These are phyloP conservation scores for Diogma glabrata DNA, from an alignment of 2,888 invertebrate genomes.

Conservation along the genomic window DNA sequence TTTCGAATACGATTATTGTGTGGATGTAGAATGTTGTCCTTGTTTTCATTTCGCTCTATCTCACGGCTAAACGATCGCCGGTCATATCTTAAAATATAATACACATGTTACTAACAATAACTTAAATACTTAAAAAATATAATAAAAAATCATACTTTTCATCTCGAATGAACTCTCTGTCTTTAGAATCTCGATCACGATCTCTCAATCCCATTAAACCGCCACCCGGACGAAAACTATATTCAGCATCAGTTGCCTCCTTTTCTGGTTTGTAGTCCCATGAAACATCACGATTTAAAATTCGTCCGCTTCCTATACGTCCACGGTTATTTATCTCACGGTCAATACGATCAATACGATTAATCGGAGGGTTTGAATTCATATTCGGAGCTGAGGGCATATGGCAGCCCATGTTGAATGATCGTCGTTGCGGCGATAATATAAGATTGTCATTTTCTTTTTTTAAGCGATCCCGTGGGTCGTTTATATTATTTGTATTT, in stretches of 20 bases:
- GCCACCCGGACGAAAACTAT: conserved; percentile 25
- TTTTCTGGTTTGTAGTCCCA: conserved; percentile 38
- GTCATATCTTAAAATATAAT: too few species aligned
- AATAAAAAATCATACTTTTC: too few species aligned
- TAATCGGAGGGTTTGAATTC: not conserved
- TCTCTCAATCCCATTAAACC: conserved; percentile 16
- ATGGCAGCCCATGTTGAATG: conserved; percentile 79
- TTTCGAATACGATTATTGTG: conserved; percentile 15
- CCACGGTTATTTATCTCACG: conserved; percentile 30
- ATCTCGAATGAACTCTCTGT: conserved; percentile 32
- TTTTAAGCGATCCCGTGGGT: conserved; percentile 64
- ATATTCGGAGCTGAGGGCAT: conserved; percentile 34
- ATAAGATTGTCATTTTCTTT: conserved; percentile 77
- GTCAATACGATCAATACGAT: conserved; percentile 20
- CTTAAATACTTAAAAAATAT: too few species aligned
- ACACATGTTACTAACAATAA: too few species aligned
- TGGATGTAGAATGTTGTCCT: conserved; percentile 18
- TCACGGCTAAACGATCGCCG: conserved; percentile 22
- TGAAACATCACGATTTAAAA: conserved; percentile 47
- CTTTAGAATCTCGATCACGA: conserved; percentile 15
- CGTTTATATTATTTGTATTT: conserved; percentile 28
- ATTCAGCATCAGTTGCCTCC: conserved; percentile 22
- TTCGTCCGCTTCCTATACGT: conserved; percentile 78
- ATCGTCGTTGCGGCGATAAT: conserved; percentile 73
- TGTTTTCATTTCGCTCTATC: conserved; percentile 10